Evolutionary conservation across 2,888 invertebrate species (phyloP), one percentile per base, ranked within the genome.

Genomic region (Megamerina dolium): DNA sequence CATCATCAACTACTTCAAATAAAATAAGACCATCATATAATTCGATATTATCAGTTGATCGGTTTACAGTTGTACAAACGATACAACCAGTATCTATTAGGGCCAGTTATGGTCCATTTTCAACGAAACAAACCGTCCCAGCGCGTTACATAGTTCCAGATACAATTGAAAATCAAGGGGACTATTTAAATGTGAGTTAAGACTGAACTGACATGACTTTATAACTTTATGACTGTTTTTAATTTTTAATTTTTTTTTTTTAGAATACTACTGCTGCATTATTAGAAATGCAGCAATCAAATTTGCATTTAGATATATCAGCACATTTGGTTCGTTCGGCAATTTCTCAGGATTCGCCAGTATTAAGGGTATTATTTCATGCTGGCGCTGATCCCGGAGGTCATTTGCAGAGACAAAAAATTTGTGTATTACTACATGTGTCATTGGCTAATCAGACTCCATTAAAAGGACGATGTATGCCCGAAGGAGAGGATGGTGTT

Each of bases 101-200:
- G 47, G 93, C 93, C 37, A 88, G 87, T 30, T 93, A 93, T 66
- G 95, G 94, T 4, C 94, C 94, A 6, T 94, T 94, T 73, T 90
- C 90, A 56, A 93, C 92, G 41, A 92, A 92, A 65, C 92, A 94
- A 73, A 92, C 92, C 1, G 91, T 94, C 29, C 91, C 92, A 29
- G 89, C 91, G 2, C 78, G 72, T 36, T 90, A 88, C 65, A 85
- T 91, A 48, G 88, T 91, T 37, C 89, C 90, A 5, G 90, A 91
- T 70, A 83, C 85, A 1, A 71, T 87, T 48, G 87, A 86, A 60
- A 78, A 79, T 21, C 63, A 63, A 51, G 60, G 63, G 34, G 70
- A 70, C 45, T 66, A 66, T 48, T 53, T 66, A 38, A 69, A 61
- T 54, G 66, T 69, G 54, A 64, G 66, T 57, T 45, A 33, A 39